These are phyloP conservation scores for Chrysomallon squamiferum DNA, from an alignment of 1,140 invertebrate species.

Conservation along the genomic window DNA sequence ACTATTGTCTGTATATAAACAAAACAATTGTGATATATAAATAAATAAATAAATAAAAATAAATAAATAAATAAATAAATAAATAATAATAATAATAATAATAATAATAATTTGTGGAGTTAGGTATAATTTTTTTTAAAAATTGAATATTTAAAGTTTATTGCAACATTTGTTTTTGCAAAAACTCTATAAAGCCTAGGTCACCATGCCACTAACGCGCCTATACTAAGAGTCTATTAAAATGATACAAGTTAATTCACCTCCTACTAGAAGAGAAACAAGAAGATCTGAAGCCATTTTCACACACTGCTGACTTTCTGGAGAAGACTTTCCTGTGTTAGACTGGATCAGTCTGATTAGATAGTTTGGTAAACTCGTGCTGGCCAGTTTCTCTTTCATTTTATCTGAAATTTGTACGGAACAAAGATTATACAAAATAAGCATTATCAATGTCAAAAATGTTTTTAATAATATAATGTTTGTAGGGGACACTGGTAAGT, in stretches of 20 bases:
- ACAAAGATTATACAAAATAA: not conserved
- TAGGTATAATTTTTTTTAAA: no score
- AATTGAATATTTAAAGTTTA: no score
- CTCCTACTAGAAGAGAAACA: slow-evolving; percentile 82
- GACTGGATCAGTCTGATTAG: slow-evolving; percentile 77
- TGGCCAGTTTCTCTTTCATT: slow-evolving; percentile 77
- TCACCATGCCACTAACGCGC: no score
- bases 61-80: no score
- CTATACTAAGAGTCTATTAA: not conserved
- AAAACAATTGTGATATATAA: no score
- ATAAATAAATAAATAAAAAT: no score
- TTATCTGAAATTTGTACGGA: slow-evolving; percentile 71
- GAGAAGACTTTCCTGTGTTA: slow-evolving; percentile 60
- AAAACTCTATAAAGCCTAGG: no score
- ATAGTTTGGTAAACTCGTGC: slow-evolving; percentile 76
- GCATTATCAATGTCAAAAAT: not conserved
- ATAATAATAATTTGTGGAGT: no score
- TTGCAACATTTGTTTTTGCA: no score
- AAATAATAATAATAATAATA: no score
- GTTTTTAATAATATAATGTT: not conserved
- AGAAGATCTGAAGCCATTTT: slow-evolving; percentile 87
- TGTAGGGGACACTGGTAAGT: not conserved
- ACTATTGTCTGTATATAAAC: slow-evolving; percentile 74
- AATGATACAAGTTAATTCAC: slow-evolving; percentile 65
- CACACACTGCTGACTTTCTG: slow-evolving; percentile 76